These are phyloP conservation scores for Melanogrammus aeglefinus DNA, from an alignment of 2,797 vertebrate species.

Conservation along the genomic window DNA sequence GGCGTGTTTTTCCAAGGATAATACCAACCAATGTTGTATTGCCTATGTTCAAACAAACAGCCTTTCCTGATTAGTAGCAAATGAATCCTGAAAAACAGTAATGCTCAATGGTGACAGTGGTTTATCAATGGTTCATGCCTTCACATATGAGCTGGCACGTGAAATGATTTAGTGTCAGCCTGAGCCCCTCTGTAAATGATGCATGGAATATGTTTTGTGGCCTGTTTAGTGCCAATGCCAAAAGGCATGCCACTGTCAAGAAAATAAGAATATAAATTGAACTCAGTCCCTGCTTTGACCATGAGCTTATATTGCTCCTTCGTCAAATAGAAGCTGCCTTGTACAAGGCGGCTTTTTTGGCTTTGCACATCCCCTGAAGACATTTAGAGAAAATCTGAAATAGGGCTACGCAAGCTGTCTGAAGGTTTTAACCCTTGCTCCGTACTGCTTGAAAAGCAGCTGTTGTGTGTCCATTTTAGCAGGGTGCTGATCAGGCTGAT, in stretches of 20 bases:
- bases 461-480: no score
- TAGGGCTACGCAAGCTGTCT: no score
- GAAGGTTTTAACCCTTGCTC: no score
- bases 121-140: not conserved
- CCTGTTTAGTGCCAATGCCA: not conserved
- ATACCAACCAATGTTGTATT: conserved; percentile 10
- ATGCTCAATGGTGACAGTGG: not conserved
- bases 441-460: no score
- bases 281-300: conserved; percentile 12
- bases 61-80: not conserved
- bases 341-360: not conserved
- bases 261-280: conserved; percentile 6
- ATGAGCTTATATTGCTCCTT: not conserved
- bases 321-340: not conserved
- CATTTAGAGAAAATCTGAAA: no score
- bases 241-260: not conserved
- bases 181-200: not conserved
- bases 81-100: not conserved
- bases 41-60: conserved; percentile 1
- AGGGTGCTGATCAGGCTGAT: no score
- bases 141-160: not conserved
- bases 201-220: not conserved
- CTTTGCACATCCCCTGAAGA: not conserved
- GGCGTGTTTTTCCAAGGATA: conserved; percentile 8
- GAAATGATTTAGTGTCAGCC: not conserved